Evolutionary conservation across 1,140 invertebrate species (phyloP), one percentile per base, ranked within the genome.

Genomic region (Drosophila teissieri): DNA sequence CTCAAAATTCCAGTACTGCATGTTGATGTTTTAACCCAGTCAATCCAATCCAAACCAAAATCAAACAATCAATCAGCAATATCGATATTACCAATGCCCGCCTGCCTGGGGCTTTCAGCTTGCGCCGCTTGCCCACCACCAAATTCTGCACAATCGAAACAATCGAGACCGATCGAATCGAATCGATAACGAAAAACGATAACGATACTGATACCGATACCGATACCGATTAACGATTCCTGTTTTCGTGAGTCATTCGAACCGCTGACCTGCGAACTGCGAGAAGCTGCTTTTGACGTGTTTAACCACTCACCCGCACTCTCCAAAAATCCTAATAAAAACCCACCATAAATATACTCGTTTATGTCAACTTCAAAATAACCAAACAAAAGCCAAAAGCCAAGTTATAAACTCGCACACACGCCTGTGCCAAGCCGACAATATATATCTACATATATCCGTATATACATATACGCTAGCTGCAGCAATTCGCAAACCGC

Each of bases 21-120:
- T 90, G 85, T 90, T 90, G 85, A 90, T 90, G 85, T 90, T 52
- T 90, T 80, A 54, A 54, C 44, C 36, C 46, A 62, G 51, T 60
- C 69, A 63, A 70, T 34, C 19, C 69, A 63, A 70, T 34, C 19
- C 53, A 40, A 55, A 14, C 36, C 19, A 54, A 61, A 22, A 22
- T 37, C 52, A 54, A 39, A 39, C 14, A 61, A 61, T 58, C 53
- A 62, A 62, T 62, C 37, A 63, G 60, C 51, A 78, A 61, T 58
- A 76, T 77, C 55, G 36, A 58, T 48, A 58, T 58, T 39, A 27
- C 11, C 27, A 73, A 57, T 73, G 63, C 70, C 63, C 73, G 56
- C 73, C 74, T 77, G 73, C 63, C 73, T 37, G 61, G 40, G 76
- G 74, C 68, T 80, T 80, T 58, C 52, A 78, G 76, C 76, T 78